These are phyloP conservation scores for Myotis planiceps DNA, from an alignment of 2,797 vertebrate genomes.

Conservation along the genomic window DNA sequence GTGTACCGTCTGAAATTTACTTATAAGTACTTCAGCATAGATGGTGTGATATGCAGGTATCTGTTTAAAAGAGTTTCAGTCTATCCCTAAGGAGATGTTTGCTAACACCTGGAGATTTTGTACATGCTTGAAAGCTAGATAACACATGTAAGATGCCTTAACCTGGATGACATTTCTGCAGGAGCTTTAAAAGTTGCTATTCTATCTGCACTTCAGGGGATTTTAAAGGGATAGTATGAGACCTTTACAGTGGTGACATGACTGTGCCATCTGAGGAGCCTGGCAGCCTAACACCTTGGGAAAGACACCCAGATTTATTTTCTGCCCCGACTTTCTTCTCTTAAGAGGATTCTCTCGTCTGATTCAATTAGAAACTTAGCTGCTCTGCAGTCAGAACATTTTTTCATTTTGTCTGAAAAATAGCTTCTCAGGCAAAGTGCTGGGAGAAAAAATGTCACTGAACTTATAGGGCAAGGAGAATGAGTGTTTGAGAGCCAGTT, in stretches of 20 bases:
- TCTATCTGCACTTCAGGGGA: neutral
- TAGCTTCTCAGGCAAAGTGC: neutral
- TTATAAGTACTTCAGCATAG: neutral
- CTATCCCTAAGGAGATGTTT: neutral
- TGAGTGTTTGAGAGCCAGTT: neutral
- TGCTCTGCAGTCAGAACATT: neutral
- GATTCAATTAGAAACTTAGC: neutral
- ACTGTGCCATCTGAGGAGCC: neutral
- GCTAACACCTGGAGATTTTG: neutral
- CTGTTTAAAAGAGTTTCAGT: slow-evolving; percentile 32
- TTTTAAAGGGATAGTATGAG: neutral
- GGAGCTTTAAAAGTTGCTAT: neutral
- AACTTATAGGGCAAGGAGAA: neutral
- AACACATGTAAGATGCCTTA: neutral
- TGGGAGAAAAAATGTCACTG: neutral
- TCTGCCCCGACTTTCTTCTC: neutral
- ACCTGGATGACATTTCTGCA: neutral
- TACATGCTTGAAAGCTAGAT: slow-evolving; percentile 20
- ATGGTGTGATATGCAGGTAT: neutral
- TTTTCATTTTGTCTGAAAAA: neutral
- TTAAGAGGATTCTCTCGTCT: neutral
- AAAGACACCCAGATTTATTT: neutral
- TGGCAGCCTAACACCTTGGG: neutral
- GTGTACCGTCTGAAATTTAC: neutral
- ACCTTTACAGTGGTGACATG: neutral